Base-by-base conservation (phyloP, 2,888 invertebrate species). In the Ceraclea dissimilis region DNA sequence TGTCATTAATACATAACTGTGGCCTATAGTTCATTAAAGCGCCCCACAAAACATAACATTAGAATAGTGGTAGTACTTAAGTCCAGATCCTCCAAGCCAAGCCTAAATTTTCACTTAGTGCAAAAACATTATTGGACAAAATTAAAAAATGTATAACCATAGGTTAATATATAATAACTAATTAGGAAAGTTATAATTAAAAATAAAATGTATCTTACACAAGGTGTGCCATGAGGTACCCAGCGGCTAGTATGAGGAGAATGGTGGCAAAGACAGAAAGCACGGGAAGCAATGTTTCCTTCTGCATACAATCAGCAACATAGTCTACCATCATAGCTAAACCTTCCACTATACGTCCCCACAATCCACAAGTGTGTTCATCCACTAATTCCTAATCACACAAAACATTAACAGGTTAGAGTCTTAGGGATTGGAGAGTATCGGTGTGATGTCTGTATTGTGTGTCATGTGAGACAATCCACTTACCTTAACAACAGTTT, bases 221-320 rank as follows among this genome's bases (percentile, higher is more conserved):
- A 66, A 90, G 77, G 70, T 90, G 88, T 4, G 89, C 84, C 89
- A 93, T 90, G 63, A 90, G 80, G 71, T 90, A 93, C 2, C 92
- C 92, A 62, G 88, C 83, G 43, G 79, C 83, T 60, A 88, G 77
- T 66, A 91, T 89, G 67, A 93, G 84, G 54, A 84, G 74, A 52
- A 92, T 78, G 13, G 93, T 90, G 54, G 85, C 86, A 52, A 91
- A 67, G 50, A 92, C 81, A 1, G 91, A 91, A 19, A 88, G 69
- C 2, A 85, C 81, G n/a, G 92, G 88, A 60, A 91, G 73, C 54
- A 91, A 78, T 69, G 90, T 90, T 64, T 90, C 88, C 55, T 84
- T 82, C 55, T 85, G 84, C 56, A 92, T 73, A 66, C 85, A 86
- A 55, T 85, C 85, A 50, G 84, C 80, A 20, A 88, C 74, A 63